Evolutionary conservation across 2,113 vertebrate genomes (phyloP), one percentile per base, ranked within the genome.

Genomic region (Ellobius talpinus): DNA sequence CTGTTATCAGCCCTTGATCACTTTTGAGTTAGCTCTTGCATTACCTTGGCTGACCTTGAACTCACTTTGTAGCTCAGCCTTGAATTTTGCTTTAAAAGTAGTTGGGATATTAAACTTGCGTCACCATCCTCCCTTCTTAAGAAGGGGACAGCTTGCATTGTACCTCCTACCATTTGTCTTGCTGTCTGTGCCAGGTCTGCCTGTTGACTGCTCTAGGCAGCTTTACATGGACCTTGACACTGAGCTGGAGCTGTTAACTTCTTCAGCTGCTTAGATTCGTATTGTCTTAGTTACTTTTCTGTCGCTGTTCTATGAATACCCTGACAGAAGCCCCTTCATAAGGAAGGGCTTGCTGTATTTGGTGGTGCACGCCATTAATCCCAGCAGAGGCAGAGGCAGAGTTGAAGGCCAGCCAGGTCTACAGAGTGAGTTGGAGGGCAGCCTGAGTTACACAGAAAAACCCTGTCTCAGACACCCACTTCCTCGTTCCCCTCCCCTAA

Each of bases 151-250:
- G 13, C 12, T 33, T 7, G 9, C 5, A 1, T 39, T 9, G 2
- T 13, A 2, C 2, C 31, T 26, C 2, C 31, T 26, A 24, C 6
- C 16, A 24, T n/a, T 33, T 73, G 9, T 68, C 13, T 79, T 65
- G 45, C 13, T 61, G 4, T 50, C 33, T n/a, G 0, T n/a, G 26
- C 61, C 17, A 7, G 58, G 72, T 39, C 36, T 50, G 2, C 2
- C 45, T 70, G 47, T 31, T 19, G 61, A 3, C 73, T 33, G 1
- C 47, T 58, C 39, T 16, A 13, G 29, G 42, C 45, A 73, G 55
- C 24, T 13, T 81, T 50, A 13, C 1, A 1, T 7, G 42, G 26
- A 19, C 6, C 29, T 36, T 23, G 0, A 0, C 16, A 3, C 21
- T 65, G 21, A 23, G 10, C 1, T 21, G 24, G 14, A 66, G 33